Base-by-base conservation (phyloP, 1,140 invertebrate species). In the Apis mellifera region DNA sequence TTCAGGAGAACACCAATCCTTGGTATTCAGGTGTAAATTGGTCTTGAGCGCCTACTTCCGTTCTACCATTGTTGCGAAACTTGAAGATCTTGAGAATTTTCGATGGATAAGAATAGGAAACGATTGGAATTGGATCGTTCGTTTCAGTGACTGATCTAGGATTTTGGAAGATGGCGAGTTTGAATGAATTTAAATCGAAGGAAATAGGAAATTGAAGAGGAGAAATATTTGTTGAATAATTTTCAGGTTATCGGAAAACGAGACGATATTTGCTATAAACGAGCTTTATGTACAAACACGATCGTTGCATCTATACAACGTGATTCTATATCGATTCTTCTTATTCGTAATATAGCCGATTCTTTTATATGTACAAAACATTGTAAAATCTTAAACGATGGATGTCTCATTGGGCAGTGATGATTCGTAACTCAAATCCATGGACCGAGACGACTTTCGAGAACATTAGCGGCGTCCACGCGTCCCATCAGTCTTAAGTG, bases 401-500 rank as follows among this genome's bases (percentile, higher is more conserved):
- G 23, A 11, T 32, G 19, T 2, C 13, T 72, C 12, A 7, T 21
- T 23, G 32, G 55, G 55, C 78, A 79, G n/a, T 57, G 52, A 17
- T 54, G 74, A 68, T 85, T 60, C n/a, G 48, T n/a, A 12, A n/a
- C 89, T 93, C 84, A 94, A 50, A 93, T 92, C 95, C 97, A 97
- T n/a, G 97, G 96, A 69, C 97, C 97, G 84, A 97, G 95, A 89
- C 97, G 97, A 91, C 96, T 97, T 93, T 99, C 98, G 79, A 99
- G 95, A 65, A 99, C 96, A 74, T 96, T 96, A 26, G 97, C 97
- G 32, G 98, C 98, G 94, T 99, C 98, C 91, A 96, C 96, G 73
- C 98, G 95, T 21, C 98, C 98, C 98, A 99, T 99, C 81, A 98
- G 96, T 90, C 97, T 96, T 81, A 99, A 95, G 81, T 98, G 97